Percentiles rank a stretch among this genome's conserved stretches.
These are phyloP conservation scores for Luperina testacea DNA, from an alignment of 2,888 invertebrate genomes.

Conservation along the genomic window DNA sequence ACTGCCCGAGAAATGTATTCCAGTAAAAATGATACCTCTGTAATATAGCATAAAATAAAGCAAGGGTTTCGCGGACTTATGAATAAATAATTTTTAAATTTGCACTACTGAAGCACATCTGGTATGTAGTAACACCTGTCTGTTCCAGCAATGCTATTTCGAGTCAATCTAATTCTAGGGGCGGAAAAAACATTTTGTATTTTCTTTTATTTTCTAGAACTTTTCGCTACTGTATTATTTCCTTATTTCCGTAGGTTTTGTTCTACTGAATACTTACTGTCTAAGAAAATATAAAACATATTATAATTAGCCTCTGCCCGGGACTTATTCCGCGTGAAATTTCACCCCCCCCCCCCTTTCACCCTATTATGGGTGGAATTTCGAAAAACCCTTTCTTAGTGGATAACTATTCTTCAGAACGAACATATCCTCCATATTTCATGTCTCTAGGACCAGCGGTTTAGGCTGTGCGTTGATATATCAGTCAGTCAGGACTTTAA, in stretches of 20 bases:
- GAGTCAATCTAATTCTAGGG: constrained; percentile 10
- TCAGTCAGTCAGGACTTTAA: too few relatives aligned
- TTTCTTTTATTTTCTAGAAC: neutral
- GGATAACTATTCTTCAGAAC: too few relatives aligned
- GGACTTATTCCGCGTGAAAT: too few relatives aligned
- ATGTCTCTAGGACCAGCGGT: too few relatives aligned
- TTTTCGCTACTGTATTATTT: neutral
- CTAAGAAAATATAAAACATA: neutral
- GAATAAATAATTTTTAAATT: neutral
- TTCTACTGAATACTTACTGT: neutral
- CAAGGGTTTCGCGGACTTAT: too few relatives aligned
- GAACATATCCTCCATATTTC: too few relatives aligned
- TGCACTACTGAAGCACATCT: neutral
- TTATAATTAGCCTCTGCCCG: too few relatives aligned
- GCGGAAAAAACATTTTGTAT: neutral
- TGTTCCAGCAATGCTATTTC: neutral
- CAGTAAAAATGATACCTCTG: neutral
- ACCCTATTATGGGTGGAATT: too few relatives aligned
- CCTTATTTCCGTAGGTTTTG: neutral
- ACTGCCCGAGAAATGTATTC: neutral
- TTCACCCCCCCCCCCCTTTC: too few relatives aligned
- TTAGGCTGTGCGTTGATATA: too few relatives aligned
- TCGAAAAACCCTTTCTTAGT: too few relatives aligned
- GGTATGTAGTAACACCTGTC: neutral
- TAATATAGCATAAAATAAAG: neutral